phyloP scores from a whole-genome alignment of 2,888 invertebrate genomes.

The Hanleya hanleyi region DNA sequence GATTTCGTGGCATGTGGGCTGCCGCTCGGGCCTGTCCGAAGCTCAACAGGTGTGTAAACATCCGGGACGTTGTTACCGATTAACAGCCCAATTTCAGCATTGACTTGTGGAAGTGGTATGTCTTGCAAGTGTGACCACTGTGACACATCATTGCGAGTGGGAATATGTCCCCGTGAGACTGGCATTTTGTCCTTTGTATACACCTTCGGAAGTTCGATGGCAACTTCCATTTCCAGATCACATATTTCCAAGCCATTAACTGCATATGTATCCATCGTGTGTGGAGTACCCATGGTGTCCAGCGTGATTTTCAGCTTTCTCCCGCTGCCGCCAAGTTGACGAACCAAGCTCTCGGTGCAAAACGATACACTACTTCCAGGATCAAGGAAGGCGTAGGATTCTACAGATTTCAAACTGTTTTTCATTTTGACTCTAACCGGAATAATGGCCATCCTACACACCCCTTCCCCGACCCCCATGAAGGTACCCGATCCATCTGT shows the following conservation, averaged over 20 bases:
- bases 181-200: slow-evolving; percentile 28
- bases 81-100: slow-evolving; percentile 27
- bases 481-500: no score
- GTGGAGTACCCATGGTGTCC: slow-evolving; percentile 10
- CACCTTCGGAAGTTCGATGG: slow-evolving; percentile 18
- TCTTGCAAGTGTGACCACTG: slow-evolving; percentile 28
- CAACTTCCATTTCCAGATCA: slow-evolving; percentile 9
- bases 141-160: slow-evolving; percentile 22
- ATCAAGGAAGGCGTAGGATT: slow-evolving; percentile 19
- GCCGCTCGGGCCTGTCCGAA: slow-evolving; percentile 27
- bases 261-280: slow-evolving; percentile 3
- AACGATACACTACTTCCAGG: slow-evolving; percentile 10
- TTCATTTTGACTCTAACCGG: slow-evolving; percentile 12
- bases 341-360: slow-evolving; percentile 8
- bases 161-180: slow-evolving; percentile 21
- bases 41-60: slow-evolving; percentile 30
- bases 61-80: slow-evolving; percentile 33
- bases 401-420: neutral
- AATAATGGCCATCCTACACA: slow-evolving; percentile 18
- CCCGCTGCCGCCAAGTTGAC: neutral
- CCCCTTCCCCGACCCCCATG: neutral
- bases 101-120: slow-evolving; percentile 3
- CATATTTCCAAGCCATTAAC: slow-evolving; percentile 16
- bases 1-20: slow-evolving; percentile 32
- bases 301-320: slow-evolving; percentile 6